These are phyloP conservation scores for Hesperia comma DNA, from an alignment of 2,888 invertebrate genomes.

Conservation along the genomic window DNA sequence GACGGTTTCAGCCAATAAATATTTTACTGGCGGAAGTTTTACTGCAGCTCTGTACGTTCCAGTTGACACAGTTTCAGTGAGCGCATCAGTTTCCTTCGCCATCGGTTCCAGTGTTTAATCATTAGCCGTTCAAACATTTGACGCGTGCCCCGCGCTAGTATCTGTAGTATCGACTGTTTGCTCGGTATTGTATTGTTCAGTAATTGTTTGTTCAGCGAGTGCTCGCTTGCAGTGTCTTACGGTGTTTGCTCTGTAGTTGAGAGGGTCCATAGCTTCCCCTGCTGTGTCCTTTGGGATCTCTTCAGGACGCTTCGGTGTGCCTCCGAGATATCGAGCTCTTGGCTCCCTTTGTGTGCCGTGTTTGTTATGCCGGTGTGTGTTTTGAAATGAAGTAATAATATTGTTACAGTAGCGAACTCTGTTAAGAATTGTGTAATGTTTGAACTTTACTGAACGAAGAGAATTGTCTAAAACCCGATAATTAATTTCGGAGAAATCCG, in stretches of 20 bases:
- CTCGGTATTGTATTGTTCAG: conserved; percentile 26
- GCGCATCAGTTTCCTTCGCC: no score
- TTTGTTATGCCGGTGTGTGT: background rate
- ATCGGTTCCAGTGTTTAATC: conserved; percentile 17
- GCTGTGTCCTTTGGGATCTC: conserved; percentile 3
- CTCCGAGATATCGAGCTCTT: background rate
- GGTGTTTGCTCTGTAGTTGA: conserved; percentile 23
- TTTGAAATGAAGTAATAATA: background rate
- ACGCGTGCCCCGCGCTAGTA: conserved; percentile 17
- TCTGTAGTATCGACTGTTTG: conserved; percentile 19
- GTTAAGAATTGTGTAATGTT: no score
- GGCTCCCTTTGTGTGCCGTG: background rate
- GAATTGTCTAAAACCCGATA: no score
- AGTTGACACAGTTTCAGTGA: background rate
- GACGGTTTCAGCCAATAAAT: background rate
- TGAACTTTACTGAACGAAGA: no score
- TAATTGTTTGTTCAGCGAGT: conserved; percentile 30
- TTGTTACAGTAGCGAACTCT: no score
- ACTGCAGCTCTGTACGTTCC: background rate
- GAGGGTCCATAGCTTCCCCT: background rate
- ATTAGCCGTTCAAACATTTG: conserved; percentile 18
- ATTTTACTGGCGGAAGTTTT: background rate
- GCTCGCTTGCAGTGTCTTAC: conserved; percentile 28
- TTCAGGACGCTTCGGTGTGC: conserved; percentile 5
- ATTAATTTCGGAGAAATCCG: no score